Base-by-base conservation (phyloP, 2,113 vertebrate genomes). In the Chlamydotis undulata region DNA sequence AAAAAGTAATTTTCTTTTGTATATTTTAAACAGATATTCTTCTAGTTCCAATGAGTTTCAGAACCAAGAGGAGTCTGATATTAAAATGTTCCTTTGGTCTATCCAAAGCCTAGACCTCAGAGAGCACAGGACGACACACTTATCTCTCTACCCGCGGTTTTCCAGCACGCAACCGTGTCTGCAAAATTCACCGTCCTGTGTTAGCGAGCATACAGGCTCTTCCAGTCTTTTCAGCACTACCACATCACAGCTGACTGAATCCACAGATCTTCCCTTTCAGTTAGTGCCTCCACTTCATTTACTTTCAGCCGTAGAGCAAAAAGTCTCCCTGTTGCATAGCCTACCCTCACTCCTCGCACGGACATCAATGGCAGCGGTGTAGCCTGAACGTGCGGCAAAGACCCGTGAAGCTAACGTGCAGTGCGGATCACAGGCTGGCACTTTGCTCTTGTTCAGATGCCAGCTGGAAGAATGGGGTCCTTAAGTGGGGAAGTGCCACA, bases 381-480 rank as follows among this genome's bases (percentile, higher is more conserved):
- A 55, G 80, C 49, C 53, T 14, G 25, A 60, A 29, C 1, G 0
- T 6, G 4, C 1, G 9, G 60, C 70, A 88, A 39, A 90, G 77
- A 60, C 19, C 29, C 7, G 3, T 6, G 3, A 68, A 83, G 18
- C 17, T 22, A 2, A 2, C 0, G 4, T 7, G 0, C 3, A 31
- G 4, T 26, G 37, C 1, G 4, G 52, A 57, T 79, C 63, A 78
- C 69, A 71, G 73, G 10, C 1, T 49, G 68, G 50, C 67, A 80
- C 37, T 90, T 80, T 82, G 68, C 69, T 57, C 49, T 90, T 13
- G 12, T 65, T 85, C 7, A 3, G 53, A 65, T 56, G 25, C 23
- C 60, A 74, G 35, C 64, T 81, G 45, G 52, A 56, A 52, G 55
- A 71, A 76, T 9, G 50, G 76, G 12, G 63, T 2, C 8, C 50